A percentile compares a stretch with the other conserved stretches of the same genome.
phyloP scores from a whole-genome alignment of 1,140 invertebrate genomes.

The Diachasmimorpha longicaudata region DNA sequence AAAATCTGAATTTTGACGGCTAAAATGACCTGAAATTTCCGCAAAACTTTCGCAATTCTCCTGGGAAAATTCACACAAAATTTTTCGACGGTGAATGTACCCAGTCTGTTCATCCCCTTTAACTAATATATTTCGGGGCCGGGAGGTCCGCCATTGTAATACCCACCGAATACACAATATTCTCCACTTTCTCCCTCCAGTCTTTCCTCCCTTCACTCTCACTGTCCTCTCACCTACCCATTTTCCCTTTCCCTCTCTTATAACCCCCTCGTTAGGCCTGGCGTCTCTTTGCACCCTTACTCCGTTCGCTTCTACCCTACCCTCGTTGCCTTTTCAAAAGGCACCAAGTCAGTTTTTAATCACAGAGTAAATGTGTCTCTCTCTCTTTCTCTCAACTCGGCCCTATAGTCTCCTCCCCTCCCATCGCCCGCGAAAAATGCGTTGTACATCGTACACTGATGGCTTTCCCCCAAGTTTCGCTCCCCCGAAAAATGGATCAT shows the following conservation, averaged over 20 bases:
- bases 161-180: slow-evolving; percentile 50
- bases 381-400: neutral
- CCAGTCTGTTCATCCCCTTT: slow-evolving; percentile 40
- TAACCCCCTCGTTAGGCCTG: neutral
- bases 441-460: neutral
- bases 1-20: too few relatives aligned
- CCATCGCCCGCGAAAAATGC: neutral
- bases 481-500: slow-evolving; percentile 27
- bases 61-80: too few relatives aligned
- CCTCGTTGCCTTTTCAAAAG: slow-evolving; percentile 30
- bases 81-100: neutral
- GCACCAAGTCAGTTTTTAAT: slow-evolving; percentile 46
- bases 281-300: neutral
- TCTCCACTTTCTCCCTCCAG: slow-evolving; percentile 28
- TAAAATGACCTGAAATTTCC: too few relatives aligned
- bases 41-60: too few relatives aligned
- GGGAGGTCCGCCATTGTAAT: slow-evolving; percentile 41
- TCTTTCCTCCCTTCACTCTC: slow-evolving; percentile 12
- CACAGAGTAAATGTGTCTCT: slow-evolving; percentile 41
- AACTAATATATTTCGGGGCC: slow-evolving; percentile 47
- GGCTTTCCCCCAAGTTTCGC: slow-evolving; percentile 14
- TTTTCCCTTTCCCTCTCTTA: slow-evolving; percentile 1
- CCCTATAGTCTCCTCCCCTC: neutral
- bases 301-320: slow-evolving; percentile 11
- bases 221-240: slow-evolving; percentile 14